These are phyloP conservation scores for Phoxinus dragarum DNA, from an alignment of 2,797 vertebrate species.

Conservation along the genomic window DNA sequence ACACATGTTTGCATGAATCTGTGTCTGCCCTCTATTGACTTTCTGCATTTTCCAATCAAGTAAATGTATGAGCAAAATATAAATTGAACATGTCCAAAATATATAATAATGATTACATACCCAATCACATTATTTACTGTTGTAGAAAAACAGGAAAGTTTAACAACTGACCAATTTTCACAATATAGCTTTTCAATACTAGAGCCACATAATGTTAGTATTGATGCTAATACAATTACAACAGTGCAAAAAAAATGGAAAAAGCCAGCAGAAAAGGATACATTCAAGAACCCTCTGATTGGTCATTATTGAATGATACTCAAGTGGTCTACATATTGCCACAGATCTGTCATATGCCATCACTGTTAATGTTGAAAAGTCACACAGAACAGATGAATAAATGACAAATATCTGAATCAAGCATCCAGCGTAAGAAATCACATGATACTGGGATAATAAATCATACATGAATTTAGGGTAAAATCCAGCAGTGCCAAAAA, in stretches of 20 bases:
- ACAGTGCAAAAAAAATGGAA: conserved; percentile 48
- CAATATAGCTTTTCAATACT: conserved; percentile 63
- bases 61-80: conserved; percentile 56
- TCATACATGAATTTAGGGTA: conserved; percentile 63
- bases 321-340: conserved; percentile 62
- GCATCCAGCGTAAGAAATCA: conserved; percentile 60
- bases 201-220: conserved; percentile 58
- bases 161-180: conserved; percentile 64
- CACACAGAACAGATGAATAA: conserved; percentile 58
- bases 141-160: conserved; percentile 61
- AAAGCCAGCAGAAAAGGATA: conserved; percentile 55
- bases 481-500: conserved; percentile 59
- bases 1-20: conserved; percentile 63
- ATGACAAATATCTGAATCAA: conserved; percentile 58
- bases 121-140: conserved; percentile 58
- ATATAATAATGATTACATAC: conserved; percentile 40
- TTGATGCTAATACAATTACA: conserved; percentile 51
- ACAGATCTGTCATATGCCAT: conserved; percentile 65
- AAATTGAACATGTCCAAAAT: conserved; percentile 54
- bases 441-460: conserved; percentile 48
- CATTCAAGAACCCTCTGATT: conserved; percentile 48
- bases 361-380: conserved; percentile 60
- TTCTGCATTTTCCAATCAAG: conserved; percentile 49
- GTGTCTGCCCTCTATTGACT: conserved; percentile 48
- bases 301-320: conserved; percentile 63